Conservation (phyloP, 2,797 vertebrate genomes). For the Sitta carolinensis region DNA sequence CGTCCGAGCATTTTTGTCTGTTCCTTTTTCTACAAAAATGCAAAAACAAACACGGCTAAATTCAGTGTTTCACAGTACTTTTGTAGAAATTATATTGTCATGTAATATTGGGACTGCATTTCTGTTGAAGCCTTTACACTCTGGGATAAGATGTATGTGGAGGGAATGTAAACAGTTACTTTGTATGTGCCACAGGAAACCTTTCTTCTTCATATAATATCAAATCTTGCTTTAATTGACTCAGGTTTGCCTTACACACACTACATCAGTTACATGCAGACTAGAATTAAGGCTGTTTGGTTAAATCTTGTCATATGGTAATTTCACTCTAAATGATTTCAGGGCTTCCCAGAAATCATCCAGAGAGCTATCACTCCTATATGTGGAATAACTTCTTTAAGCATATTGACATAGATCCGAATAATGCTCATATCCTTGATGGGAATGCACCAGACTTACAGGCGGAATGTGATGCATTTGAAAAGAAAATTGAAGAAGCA, state of each 20-base stretch:
- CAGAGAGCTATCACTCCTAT: constrained; percentile 85
- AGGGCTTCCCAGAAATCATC: constrained; percentile 83
- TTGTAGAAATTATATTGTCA: not conserved
- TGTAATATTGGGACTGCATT: not conserved
- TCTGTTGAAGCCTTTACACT: not conserved
- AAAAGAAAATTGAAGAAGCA: constrained; percentile 82
- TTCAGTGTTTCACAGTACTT: not conserved
- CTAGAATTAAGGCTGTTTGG: not conserved
- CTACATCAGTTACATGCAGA: not conserved
- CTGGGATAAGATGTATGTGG: not conserved
- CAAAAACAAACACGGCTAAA: not conserved
- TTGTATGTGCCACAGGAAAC: not conserved
- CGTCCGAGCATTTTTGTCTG: not conserved
- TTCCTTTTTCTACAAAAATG: not conserved
- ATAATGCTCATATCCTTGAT: constrained; percentile 83
- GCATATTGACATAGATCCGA: constrained; percentile 83
- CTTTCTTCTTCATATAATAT: not conserved
- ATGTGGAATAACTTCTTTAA: constrained; percentile 89
- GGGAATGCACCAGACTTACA: constrained; percentile 81
- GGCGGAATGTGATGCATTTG: constrained; percentile 82
- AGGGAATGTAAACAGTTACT: not conserved
- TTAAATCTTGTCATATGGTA: not conserved
- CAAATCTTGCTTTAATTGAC: not conserved
- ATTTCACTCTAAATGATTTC: constrained; percentile 15
- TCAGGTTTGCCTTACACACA: not conserved